A percentile compares a stretch with the other conserved stretches of the same genome.
phyloP scores from a whole-genome alignment of 2,797 vertebrate genomes.

The Esox lucius region DNA sequence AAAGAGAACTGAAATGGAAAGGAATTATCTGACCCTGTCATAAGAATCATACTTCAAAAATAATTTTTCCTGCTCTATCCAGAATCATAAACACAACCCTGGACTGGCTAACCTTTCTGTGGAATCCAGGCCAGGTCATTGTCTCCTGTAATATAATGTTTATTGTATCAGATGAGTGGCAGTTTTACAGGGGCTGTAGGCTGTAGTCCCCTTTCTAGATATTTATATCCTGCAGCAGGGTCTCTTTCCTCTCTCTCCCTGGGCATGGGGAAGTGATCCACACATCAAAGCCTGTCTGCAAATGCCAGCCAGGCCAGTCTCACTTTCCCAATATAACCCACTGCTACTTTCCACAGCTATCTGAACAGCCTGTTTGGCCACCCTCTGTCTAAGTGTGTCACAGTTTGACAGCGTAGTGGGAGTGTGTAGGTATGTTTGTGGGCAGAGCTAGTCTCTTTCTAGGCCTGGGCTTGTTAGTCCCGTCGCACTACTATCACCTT shows the following conservation, averaged over 20 bases:
- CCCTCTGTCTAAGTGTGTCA: conserved; percentile 35
- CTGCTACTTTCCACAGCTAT: conserved; percentile 32
- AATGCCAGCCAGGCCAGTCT: conserved; percentile 70
- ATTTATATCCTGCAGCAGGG: not conserved
- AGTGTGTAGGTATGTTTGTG: conserved; percentile 9
- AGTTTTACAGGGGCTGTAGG: not conserved
- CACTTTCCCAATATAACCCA: conserved; percentile 75
- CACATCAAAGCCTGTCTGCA: conserved; percentile 67
- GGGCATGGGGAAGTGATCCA: conserved; percentile 64
- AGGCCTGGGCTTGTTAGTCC: conserved; percentile 25
- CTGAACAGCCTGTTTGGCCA: conserved; percentile 29
- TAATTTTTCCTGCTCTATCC: not conserved
- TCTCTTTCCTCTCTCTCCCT: conserved; percentile 8
- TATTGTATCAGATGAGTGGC: not conserved
- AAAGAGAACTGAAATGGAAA: not conserved
- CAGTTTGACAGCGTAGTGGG: conserved; percentile 7
- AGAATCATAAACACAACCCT: not conserved
- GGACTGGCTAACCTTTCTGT: not conserved
- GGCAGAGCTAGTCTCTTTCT: not conserved
- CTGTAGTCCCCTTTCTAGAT: not conserved
- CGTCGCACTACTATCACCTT: conserved; percentile 11
- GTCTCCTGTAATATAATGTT: not conserved
- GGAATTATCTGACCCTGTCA: not conserved
- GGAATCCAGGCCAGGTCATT: not conserved
- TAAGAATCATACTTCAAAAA: not conserved